Evolutionary conservation across 2,888 invertebrate genomes (phyloP), one percentile per base, ranked within the genome.

Genomic region (Idaea dimidiata): DNA sequence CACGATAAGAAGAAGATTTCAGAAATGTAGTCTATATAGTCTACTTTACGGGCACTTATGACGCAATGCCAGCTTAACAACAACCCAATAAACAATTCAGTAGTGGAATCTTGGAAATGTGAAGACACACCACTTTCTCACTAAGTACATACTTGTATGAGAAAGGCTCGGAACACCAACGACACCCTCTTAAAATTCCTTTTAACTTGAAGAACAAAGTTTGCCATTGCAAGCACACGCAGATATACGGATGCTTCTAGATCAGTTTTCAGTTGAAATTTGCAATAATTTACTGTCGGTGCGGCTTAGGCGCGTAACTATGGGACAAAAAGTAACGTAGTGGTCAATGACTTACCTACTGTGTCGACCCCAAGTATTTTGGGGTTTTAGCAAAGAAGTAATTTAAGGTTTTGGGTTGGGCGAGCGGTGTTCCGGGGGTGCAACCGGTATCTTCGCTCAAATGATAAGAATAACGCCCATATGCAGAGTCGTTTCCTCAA

Each of bases 121-220:
- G 60, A 14, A 63, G 59, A 66, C 59, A 60, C 17, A 62, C 60
- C 61, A 66, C 65, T 62, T 60, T 18, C 59, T 65, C 66, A 43
- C 58, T 63, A 63, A 59, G 66, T 65, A 68, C 70, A 58, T 65
- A 68, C 70, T 70, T 68, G 63, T 65, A 59, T 59, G 62, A 57
- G 64, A 62, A 59, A 55, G 57, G 68, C 65, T 66, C 68, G 65
- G 62, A 68, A 65, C 63, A 65, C 63, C 64, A 67, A 71, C 71
- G 72, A 74, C 73, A 77, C 72, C 75, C 75, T 74, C 77, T 79
- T 79, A 75, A 77, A 76, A 78, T 79, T 78, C 78, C 77, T 78
- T 72, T 76, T 74, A 77, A 76, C 76, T 76, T 68, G 60, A 63
- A 65, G 67, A 71, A 71, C 73, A 70, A 76, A 79, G 70, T 79